Conservation (phyloP, 2,113 vertebrate genomes). For the Candoia aspera region DNA sequence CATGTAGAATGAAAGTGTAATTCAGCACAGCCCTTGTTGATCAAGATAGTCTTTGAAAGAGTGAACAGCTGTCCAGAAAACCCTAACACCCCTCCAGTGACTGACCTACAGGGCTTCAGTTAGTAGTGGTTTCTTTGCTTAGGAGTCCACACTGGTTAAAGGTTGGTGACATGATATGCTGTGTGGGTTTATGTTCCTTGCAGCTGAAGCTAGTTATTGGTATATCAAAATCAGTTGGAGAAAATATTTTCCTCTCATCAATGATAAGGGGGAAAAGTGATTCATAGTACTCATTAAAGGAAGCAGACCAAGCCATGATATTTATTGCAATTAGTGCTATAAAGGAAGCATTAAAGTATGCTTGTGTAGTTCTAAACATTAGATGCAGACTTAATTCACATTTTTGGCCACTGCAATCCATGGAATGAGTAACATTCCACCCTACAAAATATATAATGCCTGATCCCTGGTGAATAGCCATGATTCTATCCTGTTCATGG, state of each 20-base stretch:
- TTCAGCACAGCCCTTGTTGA: neutral
- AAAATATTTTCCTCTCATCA: neutral
- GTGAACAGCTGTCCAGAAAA: neutral
- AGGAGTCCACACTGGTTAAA: neutral
- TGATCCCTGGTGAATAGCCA: neutral
- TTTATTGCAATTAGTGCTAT: neutral
- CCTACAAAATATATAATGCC: neutral
- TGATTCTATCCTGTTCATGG: neutral
- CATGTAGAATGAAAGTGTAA: neutral
- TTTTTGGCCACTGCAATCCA: neutral
- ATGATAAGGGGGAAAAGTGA: neutral
- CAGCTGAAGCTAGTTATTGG: neutral
- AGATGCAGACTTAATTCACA: neutral
- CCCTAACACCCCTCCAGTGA: neutral
- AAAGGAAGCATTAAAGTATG: neutral
- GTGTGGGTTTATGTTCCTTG: neutral
- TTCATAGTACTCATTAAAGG: neutral
- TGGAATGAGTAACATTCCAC: neutral
- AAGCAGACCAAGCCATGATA: neutral
- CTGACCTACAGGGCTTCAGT: neutral
- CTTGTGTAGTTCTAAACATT: neutral
- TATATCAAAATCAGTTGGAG: neutral
- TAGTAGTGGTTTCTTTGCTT: neutral
- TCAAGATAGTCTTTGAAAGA: neutral
- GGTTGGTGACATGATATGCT: neutral